These are phyloP conservation scores for Semnornis frantzii DNA, from an alignment of 2,113 vertebrate species.

Conservation along the genomic window DNA sequence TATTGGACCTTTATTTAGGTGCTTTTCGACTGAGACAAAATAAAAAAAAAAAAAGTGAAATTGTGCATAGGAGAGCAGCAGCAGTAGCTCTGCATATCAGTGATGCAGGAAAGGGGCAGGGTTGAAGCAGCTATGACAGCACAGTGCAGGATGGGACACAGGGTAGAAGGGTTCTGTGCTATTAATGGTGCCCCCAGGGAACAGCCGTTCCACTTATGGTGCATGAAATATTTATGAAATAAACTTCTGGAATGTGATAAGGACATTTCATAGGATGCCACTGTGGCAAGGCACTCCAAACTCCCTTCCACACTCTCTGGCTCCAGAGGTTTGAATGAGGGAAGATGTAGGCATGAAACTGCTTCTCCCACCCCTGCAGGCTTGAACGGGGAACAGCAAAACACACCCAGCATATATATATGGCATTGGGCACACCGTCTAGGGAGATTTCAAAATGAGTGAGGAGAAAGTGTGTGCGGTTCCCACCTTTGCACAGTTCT, in stretches of 20 bases:
- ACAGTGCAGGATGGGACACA: fast-evolving
- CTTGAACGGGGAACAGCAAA: too few species aligned
- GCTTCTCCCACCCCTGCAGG: too few species aligned
- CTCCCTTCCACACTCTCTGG: too few species aligned
- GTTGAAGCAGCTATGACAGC: fast-evolving
- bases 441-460: too few species aligned
- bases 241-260: constrained; percentile 10
- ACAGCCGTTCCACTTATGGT: not conserved
- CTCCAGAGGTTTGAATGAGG: too few species aligned
- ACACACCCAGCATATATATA: too few species aligned
- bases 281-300: too few species aligned
- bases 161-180: not conserved
- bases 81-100: not conserved
- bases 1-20: not conserved
- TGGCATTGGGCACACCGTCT: too few species aligned
- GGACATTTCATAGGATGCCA: not conserved
- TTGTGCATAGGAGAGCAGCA: not conserved
- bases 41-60: not conserved
- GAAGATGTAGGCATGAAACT: too few species aligned
- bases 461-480: too few species aligned
- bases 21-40: not conserved
- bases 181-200: not conserved
- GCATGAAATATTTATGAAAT: constrained; percentile 11
- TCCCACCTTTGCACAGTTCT: too few species aligned
- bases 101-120: not conserved